These are phyloP conservation scores for Megathymus violae DNA, from an alignment of 1,140 invertebrate species.

Conservation along the genomic window DNA sequence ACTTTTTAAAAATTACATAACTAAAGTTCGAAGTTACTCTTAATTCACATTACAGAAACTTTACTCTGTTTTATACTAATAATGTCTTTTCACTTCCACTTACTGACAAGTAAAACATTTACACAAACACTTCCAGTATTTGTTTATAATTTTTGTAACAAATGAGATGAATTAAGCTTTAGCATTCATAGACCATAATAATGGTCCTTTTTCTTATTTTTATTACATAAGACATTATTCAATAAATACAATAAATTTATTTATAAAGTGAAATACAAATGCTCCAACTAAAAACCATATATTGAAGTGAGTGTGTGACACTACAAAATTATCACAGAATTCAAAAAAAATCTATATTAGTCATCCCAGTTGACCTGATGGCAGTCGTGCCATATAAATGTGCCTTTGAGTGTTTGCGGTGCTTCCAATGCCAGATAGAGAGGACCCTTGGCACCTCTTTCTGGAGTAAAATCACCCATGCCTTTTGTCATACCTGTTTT, in stretches of 20 bases:
- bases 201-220: background rate
- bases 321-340: slow-evolving; percentile 74
- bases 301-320: slow-evolving; percentile 74
- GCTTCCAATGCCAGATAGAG: slow-evolving; percentile 80
- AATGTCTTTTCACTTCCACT: background rate
- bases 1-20: slow-evolving; percentile 22
- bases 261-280: slow-evolving; percentile 21
- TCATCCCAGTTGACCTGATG: slow-evolving; percentile 83
- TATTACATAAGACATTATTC: background rate
- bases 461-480: slow-evolving; percentile 87
- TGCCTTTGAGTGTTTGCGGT: slow-evolving; percentile 74
- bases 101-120: slow-evolving; percentile 9
- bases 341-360: slow-evolving; percentile 64
- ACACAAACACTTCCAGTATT: slow-evolving; percentile 22
- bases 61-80: background rate
- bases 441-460: slow-evolving; percentile 85
- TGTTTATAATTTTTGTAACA: slow-evolving; percentile 26
- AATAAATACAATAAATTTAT: slow-evolving; percentile 11
- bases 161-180: slow-evolving; percentile 10
- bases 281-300: slow-evolving; percentile 60
- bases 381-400: slow-evolving; percentile 82
- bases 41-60: slow-evolving; percentile 14
- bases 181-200: background rate
- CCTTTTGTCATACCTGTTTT: slow-evolving; percentile 90
- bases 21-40: slow-evolving; percentile 26